A percentile compares a stretch with the other conserved stretches of the same genome.
Conservation (phyloP, 1,140 invertebrate genomes). For the Bombus sylvicola region DNA sequence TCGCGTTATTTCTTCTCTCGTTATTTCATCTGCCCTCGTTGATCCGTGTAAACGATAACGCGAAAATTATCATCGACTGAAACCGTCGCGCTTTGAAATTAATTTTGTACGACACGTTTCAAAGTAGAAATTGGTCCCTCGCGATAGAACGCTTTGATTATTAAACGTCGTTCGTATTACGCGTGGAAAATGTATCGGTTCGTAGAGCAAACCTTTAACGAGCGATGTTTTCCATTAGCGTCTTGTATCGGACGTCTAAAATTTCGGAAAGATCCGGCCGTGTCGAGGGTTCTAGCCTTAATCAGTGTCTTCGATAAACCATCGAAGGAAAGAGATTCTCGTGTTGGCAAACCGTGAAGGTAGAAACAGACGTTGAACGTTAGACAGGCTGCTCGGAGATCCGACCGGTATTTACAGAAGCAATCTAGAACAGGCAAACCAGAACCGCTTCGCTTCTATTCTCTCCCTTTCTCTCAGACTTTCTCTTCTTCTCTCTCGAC, state of each 20-base stretch:
- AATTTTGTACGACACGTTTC: not conserved
- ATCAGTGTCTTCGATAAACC: slow-evolving; percentile 45
- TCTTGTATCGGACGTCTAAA: not conserved
- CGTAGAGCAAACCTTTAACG: not conserved
- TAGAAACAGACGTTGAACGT: slow-evolving; percentile 54
- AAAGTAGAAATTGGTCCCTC: not conserved
- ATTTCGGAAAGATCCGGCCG: slow-evolving; percentile 17
- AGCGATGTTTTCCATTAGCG: too few relatives aligned
- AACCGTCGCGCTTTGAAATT: not conserved
- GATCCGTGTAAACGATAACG: not conserved
- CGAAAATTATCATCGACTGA: not conserved
- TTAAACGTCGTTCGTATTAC: not conserved
- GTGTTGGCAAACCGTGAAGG: slow-evolving; percentile 31
- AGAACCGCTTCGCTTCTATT: slow-evolving; percentile 58
- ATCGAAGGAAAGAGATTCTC: slow-evolving; percentile 27
- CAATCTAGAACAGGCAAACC: slow-evolving; percentile 68
- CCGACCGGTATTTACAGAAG: slow-evolving; percentile 69
- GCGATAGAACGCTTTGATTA: not conserved
- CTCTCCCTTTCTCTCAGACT: slow-evolving; percentile 1
- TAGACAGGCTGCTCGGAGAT: slow-evolving; percentile 26
- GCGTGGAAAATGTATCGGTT: not conserved
- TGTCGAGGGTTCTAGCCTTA: slow-evolving; percentile 30
- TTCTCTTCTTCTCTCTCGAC: slow-evolving; percentile 34
- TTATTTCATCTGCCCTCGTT: not conserved
- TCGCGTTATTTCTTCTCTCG: not conserved